Evolutionary conservation across 92 coral and sea anemone species (phyloP).

Genomic region (Montipora capitata): DNA sequence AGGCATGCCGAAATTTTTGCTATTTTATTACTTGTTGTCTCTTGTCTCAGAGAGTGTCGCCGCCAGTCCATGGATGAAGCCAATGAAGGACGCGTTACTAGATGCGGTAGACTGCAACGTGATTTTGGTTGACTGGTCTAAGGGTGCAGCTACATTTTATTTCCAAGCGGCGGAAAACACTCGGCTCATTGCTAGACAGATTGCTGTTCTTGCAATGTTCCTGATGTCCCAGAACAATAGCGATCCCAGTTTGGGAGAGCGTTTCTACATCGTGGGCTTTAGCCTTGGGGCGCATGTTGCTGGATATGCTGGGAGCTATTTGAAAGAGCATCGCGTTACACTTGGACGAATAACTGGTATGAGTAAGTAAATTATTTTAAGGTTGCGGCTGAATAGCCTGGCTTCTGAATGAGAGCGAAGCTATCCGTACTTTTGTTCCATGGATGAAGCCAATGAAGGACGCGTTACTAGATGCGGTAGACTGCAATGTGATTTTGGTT

Average conservation of each 20-base stretch:
- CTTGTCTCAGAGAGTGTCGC: no score
- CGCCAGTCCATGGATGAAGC: slow-evolving; percentile 45
- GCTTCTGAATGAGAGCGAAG: no score
- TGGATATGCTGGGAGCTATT: slow-evolving; percentile 61
- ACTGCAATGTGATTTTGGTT: slow-evolving; percentile 77
- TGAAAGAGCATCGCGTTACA: slow-evolving; percentile 5
- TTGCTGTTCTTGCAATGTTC: slow-evolving; percentile 79
- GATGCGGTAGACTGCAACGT: slow-evolving; percentile 70
- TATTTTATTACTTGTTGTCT: no score
- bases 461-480: slow-evolving; percentile 61
- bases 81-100: slow-evolving; percentile 72
- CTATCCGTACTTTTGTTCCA: no score
- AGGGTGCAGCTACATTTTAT: slow-evolving; percentile 75
- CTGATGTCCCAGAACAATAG: slow-evolving; percentile 57
- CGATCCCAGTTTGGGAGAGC: neutral
- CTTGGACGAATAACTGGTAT: slow-evolving; percentile 85
- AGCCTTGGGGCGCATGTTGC: slow-evolving; percentile 86
- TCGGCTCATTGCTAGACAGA: slow-evolving; percentile 83
- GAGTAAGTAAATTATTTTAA: no score
- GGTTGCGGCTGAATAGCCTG: no score
- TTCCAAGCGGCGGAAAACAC: slow-evolving; percentile 82
- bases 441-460: slow-evolving; percentile 72
- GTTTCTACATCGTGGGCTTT: slow-evolving; percentile 77
- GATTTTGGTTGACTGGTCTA: slow-evolving; percentile 84
- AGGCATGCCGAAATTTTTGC: no score